These are phyloP conservation scores for Zaprionus ornatus DNA, from an alignment of 1,140 invertebrate species.

Conservation along the genomic window DNA sequence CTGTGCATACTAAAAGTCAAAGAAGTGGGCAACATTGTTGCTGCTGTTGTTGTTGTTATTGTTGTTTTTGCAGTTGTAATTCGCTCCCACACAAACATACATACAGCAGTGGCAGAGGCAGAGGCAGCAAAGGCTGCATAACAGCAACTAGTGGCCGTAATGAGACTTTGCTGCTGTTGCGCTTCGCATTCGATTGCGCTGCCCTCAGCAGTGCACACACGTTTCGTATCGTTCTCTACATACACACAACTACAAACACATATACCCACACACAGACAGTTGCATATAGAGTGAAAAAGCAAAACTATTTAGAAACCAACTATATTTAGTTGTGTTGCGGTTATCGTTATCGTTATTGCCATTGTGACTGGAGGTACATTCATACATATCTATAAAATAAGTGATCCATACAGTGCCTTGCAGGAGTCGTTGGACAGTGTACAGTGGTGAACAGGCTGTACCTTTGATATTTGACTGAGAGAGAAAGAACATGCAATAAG, in stretches of 20 bases:
- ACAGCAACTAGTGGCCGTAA: conserved; percentile 79
- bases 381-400: background rate
- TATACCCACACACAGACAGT: conserved; percentile 13
- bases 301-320: background rate
- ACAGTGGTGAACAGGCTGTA: background rate
- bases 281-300: conserved; percentile 19
- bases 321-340: background rate
- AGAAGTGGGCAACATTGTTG: conserved; percentile 32
- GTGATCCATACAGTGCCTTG: background rate
- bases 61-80: conserved; percentile 59
- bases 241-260: conserved; percentile 13
- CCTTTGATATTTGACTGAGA: conserved; percentile 31
- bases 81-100: conserved; percentile 18
- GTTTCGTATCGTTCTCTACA: conserved; percentile 11
- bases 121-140: conserved; percentile 43
- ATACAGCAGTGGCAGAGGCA: background rate
- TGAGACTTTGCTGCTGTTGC: conserved; percentile 48
- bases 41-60: conserved; percentile 36
- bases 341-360: background rate
- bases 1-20: conserved; percentile 44
- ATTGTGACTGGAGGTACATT: background rate
- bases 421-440: background rate
- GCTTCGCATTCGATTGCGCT: conserved; percentile 41
- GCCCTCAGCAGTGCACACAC: conserved; percentile 36
- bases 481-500: conserved; percentile 29